Evolutionary conservation across 2,888 invertebrate species (phyloP), one percentile per base, ranked within the genome.

Genomic region (Macrophya annulata): DNA sequence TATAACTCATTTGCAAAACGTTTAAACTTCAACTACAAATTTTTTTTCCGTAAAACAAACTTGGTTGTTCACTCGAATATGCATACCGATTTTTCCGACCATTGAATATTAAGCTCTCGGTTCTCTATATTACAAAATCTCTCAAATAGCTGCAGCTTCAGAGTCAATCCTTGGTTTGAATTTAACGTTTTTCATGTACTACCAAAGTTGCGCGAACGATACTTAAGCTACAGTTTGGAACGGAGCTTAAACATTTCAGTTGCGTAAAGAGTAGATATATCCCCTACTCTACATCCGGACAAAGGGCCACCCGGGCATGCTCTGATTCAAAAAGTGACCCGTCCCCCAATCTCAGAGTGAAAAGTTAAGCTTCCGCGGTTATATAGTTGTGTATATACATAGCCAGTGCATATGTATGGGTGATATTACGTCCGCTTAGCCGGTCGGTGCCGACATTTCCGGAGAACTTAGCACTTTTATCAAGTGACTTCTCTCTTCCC

Each of bases 401-500:
- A 45, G 9, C 17, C 43, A 45, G 21, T 71, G 17, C 71, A 31
- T 71, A 74, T 74, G 45, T 71, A 71, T 40, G 71, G 40, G 40
- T n/a, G 17, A 71, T 71, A 71, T 71, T 71, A 71, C 71, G 40
- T n/a, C 17, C 72, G n/a, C 45, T 15, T 17, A 68, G 72, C 25
- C 21, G 43, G 25, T 1, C 21, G 48, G 10, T 25, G 72, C 21
- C 43, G 45, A 74, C 72, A 45, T 74, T 74, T 74, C 72, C 72
- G 45, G 72, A 21, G 45, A 10, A 43, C 43, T 74, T 45, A 45
- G 43, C 72, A 45, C 45, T 74, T 74, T 74, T 45, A 45, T 74
- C 43, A 74, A 74, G 72, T 74, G 72, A 74, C 72, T 74, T 74
- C 21, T 74, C 3, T 31, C 3, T 31, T 31, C 31, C 31, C 31